Conservation (phyloP, 2,888 invertebrate species). For the Argyresthia goedartella region DNA sequence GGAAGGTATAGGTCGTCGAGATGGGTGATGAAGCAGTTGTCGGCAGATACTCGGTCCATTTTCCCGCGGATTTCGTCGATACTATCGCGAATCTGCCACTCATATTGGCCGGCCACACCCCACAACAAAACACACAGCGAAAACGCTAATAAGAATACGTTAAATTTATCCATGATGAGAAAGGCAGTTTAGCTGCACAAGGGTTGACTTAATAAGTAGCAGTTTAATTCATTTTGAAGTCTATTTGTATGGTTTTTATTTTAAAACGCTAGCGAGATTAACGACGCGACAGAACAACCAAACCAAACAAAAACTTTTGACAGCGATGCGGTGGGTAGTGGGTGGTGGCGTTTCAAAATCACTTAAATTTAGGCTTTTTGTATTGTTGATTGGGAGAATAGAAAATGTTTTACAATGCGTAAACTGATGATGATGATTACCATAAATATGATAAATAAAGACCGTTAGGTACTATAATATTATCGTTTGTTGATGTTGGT, state of each 20-base stretch:
- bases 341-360: no score
- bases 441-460: no score
- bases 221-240: slow-evolving; percentile 8
- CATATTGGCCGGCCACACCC: slow-evolving; percentile 87
- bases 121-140: slow-evolving; percentile 53
- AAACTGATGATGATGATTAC: no score
- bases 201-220: slow-evolving; percentile 5
- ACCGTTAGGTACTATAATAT: no score
- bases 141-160: slow-evolving; percentile 36
- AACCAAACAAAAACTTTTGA: no score
- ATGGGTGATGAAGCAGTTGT: slow-evolving; percentile 93
- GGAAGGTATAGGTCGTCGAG: slow-evolving; percentile 87
- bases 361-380: no score
- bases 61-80: slow-evolving; percentile 90
- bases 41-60: slow-evolving; percentile 85
- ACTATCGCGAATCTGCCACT: slow-evolving; percentile 91
- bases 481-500: no score
- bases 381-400: no score
- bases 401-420: no score
- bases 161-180: slow-evolving; percentile 42
- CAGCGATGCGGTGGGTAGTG: background rate
- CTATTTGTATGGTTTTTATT: slow-evolving; percentile 15
- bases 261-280: background rate
- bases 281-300: background rate
- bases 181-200: slow-evolving; percentile 11